Evolutionary conservation across 2,113 vertebrate species (phyloP), one percentile per base, ranked within the genome.

Genomic region (Eulemur rufifrons): DNA sequence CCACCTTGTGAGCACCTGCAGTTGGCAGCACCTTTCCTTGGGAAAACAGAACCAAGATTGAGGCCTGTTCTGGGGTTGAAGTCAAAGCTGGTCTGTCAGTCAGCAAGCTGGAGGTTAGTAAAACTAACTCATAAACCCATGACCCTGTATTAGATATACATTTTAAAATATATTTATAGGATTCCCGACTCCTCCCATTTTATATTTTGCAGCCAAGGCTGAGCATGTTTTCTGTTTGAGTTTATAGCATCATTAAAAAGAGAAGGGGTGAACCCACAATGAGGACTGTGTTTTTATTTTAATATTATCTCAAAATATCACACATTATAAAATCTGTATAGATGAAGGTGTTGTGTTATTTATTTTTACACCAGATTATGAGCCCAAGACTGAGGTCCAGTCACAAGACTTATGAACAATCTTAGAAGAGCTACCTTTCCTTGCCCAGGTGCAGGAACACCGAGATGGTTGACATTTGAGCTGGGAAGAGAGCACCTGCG

Each of bases 261-360:
- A 95, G 63, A 96, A 86, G 45, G 50, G 39, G 34, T 34, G 37
- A 94, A 42, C 52, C 66, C 68, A 66, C 25, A 88, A 85, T 0
- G 15, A 86, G 73, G n/a, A 73, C 95, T 85, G 59, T 95, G 91
- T 96, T 97, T 94, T 95, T 81, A 95, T 97, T 88, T 97, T 92
- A 89, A 88, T 69, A 74, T 94, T 88, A 61, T 82, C 66, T 96
- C 92, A 86, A 96, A 95, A 86, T 96, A 39, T 66, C 92, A 63
- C 32, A 90, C 69, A 61, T 86, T 91, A 88, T 96, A 96, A 95
- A 93, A 82, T 94, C 37, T 89, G 80, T 94, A 78, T 34, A 91
- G 74, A 80, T 63, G 64, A 61, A 81, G 64, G 78, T 34, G 50
- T 52, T 89, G 17, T 87, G 84, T 94, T 94, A 61, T 83, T 93